Conservation (phyloP, 1,140 invertebrate species). For the Diabrotica undecimpunctata region DNA sequence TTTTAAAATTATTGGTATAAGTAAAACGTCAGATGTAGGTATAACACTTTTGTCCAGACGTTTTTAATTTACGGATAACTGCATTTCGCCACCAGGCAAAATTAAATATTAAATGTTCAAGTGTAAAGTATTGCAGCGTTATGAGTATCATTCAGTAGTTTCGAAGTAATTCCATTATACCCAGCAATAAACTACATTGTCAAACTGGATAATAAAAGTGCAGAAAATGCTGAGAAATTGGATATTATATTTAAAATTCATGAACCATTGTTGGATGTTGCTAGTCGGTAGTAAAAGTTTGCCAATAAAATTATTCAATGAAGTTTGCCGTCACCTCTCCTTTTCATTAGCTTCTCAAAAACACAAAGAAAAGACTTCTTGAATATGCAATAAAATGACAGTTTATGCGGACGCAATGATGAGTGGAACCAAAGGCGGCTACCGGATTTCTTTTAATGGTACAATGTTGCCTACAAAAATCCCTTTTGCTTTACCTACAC, state of each 20-base stretch:
- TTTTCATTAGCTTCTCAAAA: constrained; percentile 1
- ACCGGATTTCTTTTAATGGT: background rate
- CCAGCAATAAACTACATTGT: constrained; percentile 2
- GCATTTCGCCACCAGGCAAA: background rate
- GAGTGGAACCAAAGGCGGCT: background rate
- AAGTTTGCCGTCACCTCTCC: background rate
- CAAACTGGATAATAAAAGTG: constrained; percentile 2
- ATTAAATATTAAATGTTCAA: constrained; percentile 3
- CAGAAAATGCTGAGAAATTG: constrained; percentile 2
- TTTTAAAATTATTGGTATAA: too few species aligned
- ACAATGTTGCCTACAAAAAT: background rate
- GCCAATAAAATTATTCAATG: constrained; percentile 3
- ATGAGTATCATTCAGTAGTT: constrained; percentile 2
- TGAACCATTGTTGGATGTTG: constrained; percentile 2
- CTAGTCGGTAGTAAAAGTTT: background rate
- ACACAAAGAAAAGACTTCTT: background rate
- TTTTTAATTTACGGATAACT: background rate
- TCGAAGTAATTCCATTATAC: constrained; percentile 2
- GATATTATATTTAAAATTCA: constrained; percentile 3
- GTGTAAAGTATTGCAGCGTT: background rate
- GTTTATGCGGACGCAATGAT: background rate
- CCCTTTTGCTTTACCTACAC: too few species aligned
- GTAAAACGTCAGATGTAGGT: background rate
- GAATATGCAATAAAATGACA: constrained; percentile 2
- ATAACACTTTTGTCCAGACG: background rate